These are phyloP conservation scores for Bombus sylvicola DNA, from an alignment of 1,140 invertebrate genomes.

Conservation along the genomic window DNA sequence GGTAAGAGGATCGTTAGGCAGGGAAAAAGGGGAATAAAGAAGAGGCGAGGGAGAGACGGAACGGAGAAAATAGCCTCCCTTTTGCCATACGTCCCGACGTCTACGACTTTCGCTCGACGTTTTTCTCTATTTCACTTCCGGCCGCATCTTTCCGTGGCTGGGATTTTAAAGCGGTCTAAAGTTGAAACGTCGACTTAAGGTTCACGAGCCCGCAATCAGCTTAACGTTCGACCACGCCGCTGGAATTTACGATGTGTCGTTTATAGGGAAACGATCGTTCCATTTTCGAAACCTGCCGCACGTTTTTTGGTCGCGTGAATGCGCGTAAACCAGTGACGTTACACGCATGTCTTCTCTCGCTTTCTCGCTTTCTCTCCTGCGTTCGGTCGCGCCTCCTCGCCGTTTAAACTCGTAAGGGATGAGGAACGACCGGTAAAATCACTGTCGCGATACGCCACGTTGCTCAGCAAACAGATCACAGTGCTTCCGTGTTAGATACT, in stretches of 20 bases:
- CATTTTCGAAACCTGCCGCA: background rate
- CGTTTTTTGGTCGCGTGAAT: background rate
- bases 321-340: background rate
- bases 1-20: constrained; percentile 69
- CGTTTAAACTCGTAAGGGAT: background rate
- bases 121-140: constrained; percentile 65
- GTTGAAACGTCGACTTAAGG: constrained; percentile 26
- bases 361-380: too few relatives aligned
- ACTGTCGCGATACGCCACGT: background rate
- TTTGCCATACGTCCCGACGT: constrained; percentile 46
- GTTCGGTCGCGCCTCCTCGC: background rate
- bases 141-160: constrained; percentile 33
- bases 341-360: background rate
- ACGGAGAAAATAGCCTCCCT: constrained; percentile 63
- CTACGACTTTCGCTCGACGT: constrained; percentile 55
- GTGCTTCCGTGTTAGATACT: background rate
- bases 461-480: background rate
- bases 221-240: background rate
- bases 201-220: background rate
- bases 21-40: constrained; percentile 14
- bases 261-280: constrained; percentile 34
- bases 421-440: background rate
- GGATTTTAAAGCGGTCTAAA: constrained; percentile 49
- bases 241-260: constrained; percentile 32
- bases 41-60: background rate